Conservation (phyloP, 1,140 invertebrate genomes). For the Plodia interpunctella region DNA sequence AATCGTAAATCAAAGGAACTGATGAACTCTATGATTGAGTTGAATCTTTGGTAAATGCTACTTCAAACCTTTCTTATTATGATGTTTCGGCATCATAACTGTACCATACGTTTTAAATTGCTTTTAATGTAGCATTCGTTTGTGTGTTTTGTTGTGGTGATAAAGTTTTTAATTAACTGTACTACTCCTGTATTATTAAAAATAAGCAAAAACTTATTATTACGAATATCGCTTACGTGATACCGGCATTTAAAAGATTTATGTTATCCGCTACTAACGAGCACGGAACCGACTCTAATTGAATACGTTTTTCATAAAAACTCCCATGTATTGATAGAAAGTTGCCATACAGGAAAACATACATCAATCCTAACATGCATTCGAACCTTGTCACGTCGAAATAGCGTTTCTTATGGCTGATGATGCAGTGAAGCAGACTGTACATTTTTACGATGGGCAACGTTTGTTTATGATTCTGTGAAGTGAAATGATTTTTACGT, state of each 20-base stretch:
- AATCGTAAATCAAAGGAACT: no score
- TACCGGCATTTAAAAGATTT: slow-evolving; percentile 31
- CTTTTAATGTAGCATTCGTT: no score
- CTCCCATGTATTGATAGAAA: slow-evolving; percentile 11
- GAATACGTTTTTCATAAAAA: slow-evolving; percentile 25
- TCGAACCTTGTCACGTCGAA: neutral
- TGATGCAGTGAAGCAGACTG: neutral
- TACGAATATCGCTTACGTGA: neutral
- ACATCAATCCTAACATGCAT: neutral
- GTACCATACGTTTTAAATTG: no score
- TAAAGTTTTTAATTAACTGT: no score
- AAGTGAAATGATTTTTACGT: slow-evolving; percentile 22
- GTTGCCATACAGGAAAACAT: neutral
- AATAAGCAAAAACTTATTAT: no score
- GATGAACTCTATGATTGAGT: no score
- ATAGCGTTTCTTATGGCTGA: neutral
- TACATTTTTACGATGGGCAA: slow-evolving; percentile 8
- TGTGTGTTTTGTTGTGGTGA: no score
- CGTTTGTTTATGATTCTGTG: slow-evolving; percentile 18
- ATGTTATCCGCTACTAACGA: slow-evolving; percentile 45
- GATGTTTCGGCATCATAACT: no score
- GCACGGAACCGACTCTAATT: slow-evolving; percentile 26
- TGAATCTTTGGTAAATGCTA: no score
- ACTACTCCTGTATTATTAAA: no score
- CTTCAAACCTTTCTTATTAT: no score